Conservation (phyloP, 1,140 invertebrate genomes). For the Asobara japonica region DNA sequence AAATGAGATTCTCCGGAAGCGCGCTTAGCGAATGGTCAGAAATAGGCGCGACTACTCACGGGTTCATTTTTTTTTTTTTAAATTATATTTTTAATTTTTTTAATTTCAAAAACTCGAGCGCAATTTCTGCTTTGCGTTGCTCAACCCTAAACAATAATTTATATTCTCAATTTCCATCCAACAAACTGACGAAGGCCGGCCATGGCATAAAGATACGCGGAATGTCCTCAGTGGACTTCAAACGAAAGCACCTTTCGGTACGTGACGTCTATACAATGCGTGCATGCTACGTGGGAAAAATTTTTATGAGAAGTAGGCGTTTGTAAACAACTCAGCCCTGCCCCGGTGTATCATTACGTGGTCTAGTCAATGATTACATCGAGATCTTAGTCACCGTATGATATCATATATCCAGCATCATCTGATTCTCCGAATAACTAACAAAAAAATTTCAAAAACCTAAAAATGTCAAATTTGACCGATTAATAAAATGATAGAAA, state of each 20-base stretch:
- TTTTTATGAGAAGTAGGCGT: slow-evolving; percentile 6
- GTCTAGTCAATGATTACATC: slow-evolving; percentile 1
- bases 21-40: too few species aligned
- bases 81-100: too few species aligned
- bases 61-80: too few species aligned
- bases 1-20: too few species aligned
- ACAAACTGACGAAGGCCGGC: background rate
- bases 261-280: slow-evolving; percentile 13
- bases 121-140: too few species aligned
- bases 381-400: background rate
- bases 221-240: background rate
- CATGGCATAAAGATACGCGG: background rate
- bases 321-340: slow-evolving; percentile 5
- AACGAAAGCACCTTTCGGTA: slow-evolving; percentile 18
- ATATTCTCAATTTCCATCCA: background rate
- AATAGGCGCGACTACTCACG: too few species aligned
- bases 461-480: too few species aligned
- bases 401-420: background rate
- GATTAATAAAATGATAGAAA: too few species aligned
- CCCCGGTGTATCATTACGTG: slow-evolving; percentile 11
- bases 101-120: too few species aligned
- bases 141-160: too few species aligned
- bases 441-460: background rate
- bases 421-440: background rate
- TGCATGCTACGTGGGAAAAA: slow-evolving; percentile 25